A percentile compares a stretch with the other conserved stretches of the same genome.
Evolutionary conservation across 2,113 vertebrate genomes (phyloP).

Genomic region (Daphoenositta chrysoptera): DNA sequence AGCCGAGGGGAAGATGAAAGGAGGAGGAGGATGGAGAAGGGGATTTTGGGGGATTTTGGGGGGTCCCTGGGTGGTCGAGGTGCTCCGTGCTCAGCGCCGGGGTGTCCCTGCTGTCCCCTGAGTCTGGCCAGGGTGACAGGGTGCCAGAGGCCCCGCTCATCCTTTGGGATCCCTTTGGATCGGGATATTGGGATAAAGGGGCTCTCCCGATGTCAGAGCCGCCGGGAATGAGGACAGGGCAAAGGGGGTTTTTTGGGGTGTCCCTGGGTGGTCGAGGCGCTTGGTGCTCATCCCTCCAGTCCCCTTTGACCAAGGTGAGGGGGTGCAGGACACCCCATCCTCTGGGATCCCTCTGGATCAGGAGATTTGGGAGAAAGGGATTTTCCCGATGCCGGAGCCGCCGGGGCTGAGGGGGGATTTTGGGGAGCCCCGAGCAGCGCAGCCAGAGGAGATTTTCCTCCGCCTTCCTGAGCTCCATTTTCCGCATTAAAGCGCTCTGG

Average conservation of each 20-base stretch:
- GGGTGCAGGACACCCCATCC: background rate
- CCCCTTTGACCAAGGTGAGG: background rate
- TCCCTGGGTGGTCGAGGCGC: background rate
- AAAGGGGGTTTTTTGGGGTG: background rate
- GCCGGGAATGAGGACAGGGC: too few species aligned
- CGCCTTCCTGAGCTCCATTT: background rate
- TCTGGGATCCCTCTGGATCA: background rate
- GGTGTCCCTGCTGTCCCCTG: too few species aligned
- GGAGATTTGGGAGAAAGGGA: background rate
- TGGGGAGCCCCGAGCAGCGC: background rate
- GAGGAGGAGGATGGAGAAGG: background rate
- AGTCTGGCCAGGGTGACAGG: too few species aligned
- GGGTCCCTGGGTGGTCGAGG: background rate
- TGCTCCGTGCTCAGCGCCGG: too few species aligned
- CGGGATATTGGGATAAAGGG: too few species aligned
- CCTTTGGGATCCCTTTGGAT: too few species aligned
- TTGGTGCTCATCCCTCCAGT: background rate
- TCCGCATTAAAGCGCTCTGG: background rate
- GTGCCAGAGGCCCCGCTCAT: too few species aligned
- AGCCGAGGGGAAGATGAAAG: background rate
- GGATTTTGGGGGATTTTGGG: too few species aligned
- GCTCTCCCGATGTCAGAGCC: too few species aligned
- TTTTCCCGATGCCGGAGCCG: accelerated
- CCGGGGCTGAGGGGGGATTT: background rate
- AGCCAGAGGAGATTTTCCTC: background rate